Percentiles rank a stretch among this genome's conserved stretches.
These are phyloP conservation scores for Mystacides longicornis DNA, from an alignment of 2,888 invertebrate genomes.

Conservation along the genomic window DNA sequence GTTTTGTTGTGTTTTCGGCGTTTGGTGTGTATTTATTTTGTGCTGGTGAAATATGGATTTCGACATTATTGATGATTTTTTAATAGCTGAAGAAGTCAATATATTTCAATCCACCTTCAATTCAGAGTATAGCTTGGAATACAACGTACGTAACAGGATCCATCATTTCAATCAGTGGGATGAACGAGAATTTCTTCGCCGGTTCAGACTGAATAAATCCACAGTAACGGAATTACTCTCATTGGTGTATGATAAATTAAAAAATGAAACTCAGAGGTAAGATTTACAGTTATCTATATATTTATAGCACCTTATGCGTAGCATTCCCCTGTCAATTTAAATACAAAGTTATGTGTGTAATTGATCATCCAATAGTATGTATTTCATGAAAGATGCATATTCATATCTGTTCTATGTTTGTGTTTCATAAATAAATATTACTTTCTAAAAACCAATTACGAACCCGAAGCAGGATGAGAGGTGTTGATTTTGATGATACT, in stretches of 20 bases:
- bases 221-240: neutral
- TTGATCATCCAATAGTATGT: neutral
- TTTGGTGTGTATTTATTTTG: too few relatives aligned
- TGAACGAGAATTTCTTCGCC: neutral
- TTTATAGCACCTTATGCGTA: neutral
- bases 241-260: neutral
- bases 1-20: too few relatives aligned
- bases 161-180: neutral
- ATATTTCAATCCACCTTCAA: neutral
- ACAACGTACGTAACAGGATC: neutral
- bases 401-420: too few relatives aligned
- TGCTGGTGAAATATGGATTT: neutral
- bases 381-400: too few relatives aligned
- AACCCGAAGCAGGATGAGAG: too few relatives aligned
- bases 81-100: neutral
- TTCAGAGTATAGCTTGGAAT: neutral
- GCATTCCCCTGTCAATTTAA: too few relatives aligned
- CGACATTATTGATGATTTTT: neutral
- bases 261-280: neutral
- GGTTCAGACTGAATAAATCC: neutral
- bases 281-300: neutral
- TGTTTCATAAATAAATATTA: too few relatives aligned
- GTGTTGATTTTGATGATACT: too few relatives aligned
- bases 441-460: too few relatives aligned
- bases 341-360: neutral